Conservation (phyloP, 2,797 vertebrate genomes). For the Eremophila alpestris region DNA sequence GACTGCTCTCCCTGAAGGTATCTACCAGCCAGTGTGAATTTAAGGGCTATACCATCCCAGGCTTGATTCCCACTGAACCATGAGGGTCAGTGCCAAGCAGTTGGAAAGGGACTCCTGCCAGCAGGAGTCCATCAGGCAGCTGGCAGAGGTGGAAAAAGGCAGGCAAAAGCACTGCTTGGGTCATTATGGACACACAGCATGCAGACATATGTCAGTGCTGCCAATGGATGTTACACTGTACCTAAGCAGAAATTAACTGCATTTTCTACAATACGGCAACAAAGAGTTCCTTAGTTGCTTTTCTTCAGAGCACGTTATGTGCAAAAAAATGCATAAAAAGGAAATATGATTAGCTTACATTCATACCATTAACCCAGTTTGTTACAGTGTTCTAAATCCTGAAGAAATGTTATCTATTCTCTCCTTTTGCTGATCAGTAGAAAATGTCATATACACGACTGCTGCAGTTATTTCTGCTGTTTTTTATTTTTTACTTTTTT, state of each 20-base stretch:
- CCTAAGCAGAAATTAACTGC: background rate
- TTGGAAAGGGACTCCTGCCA: background rate
- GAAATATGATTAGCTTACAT: background rate
- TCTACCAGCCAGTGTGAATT: background rate
- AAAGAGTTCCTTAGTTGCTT: background rate
- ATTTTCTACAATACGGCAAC: background rate
- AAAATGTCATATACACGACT: background rate
- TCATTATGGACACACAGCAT: rapidly evolving
- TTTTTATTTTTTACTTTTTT: background rate
- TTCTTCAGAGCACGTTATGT: background rate
- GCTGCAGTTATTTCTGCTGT: background rate
- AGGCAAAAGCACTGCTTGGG: background rate
- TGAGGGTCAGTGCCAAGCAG: background rate
- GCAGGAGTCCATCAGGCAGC: background rate
- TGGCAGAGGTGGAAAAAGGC: background rate
- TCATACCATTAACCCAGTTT: background rate
- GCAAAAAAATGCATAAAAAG: background rate
- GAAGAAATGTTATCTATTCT: background rate
- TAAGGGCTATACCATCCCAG: background rate
- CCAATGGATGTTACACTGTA: background rate
- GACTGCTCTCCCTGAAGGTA: background rate
- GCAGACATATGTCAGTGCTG: background rate
- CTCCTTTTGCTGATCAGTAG: background rate
- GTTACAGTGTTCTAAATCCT: background rate
- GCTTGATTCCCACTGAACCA: background rate